Conservation (phyloP, 2,888 invertebrate genomes). For the Drosophila austrosaltans region DNA sequence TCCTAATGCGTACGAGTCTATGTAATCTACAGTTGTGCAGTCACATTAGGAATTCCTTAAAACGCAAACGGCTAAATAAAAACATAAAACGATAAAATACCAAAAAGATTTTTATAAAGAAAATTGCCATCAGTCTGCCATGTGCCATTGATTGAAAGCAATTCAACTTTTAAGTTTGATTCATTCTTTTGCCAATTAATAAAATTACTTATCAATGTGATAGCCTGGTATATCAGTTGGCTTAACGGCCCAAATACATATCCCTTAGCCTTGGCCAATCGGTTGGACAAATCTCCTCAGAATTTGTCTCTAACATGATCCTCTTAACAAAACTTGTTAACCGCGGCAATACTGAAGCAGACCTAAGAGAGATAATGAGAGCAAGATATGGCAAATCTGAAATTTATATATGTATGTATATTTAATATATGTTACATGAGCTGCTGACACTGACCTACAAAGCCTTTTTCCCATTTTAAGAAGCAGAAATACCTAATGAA, state of each 20-base stretch:
- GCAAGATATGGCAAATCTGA: neutral
- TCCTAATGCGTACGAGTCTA: neutral
- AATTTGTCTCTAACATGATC: conserved; percentile 17
- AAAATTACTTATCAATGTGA: conserved; percentile 62
- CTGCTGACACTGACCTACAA: neutral
- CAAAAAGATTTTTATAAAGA: conserved; percentile 30
- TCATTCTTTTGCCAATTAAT: conserved; percentile 68
- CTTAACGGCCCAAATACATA: conserved; percentile 38
- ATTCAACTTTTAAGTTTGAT: conserved; percentile 48
- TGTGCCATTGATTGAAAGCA: conserved; percentile 75
- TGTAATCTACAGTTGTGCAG: too few relatives aligned
- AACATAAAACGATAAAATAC: too few relatives aligned
- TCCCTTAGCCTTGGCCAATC: conserved; percentile 51
- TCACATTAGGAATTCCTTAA: neutral
- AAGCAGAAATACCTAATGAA: neutral
- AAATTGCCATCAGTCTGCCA: conserved; percentile 81
- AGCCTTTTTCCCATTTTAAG: neutral
- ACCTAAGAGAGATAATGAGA: neutral
- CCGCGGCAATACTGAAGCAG: conserved; percentile 7
- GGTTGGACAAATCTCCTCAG: conserved; percentile 45
- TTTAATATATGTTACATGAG: neutral
- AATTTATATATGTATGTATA: neutral
- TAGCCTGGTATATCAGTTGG: conserved; percentile 50
- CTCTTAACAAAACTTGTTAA: neutral
- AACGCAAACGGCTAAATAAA: too few relatives aligned